Percentiles rank a stretch among this genome's conserved stretches.
Conservation (phyloP, 1,140 invertebrate genomes). For the Drosophila biarmipes region DNA sequence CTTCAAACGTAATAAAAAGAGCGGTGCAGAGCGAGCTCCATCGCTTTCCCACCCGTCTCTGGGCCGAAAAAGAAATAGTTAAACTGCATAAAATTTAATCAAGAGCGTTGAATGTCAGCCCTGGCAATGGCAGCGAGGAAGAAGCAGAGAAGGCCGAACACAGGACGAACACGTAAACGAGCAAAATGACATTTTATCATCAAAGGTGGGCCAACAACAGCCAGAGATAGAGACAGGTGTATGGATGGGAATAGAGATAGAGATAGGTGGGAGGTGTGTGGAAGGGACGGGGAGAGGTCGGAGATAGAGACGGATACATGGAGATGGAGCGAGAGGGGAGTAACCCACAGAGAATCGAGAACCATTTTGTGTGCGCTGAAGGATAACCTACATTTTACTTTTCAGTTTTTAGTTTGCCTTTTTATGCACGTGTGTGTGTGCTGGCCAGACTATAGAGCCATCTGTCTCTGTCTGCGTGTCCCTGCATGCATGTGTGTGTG, state of each 20-base stretch:
- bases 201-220: conserved; percentile 66
- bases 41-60: not conserved
- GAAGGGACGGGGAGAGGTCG: conserved; percentile 17
- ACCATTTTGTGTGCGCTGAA: conserved; percentile 78
- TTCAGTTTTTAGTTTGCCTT: conserved; percentile 78
- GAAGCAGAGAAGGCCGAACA: conserved; percentile 39
- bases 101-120: conserved; percentile 81
- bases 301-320: not conserved
- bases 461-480: conserved; percentile 37
- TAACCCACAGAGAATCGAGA: conserved; percentile 52
- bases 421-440: conserved; percentile 60
- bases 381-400: conserved; percentile 82
- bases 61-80: conserved; percentile 64
- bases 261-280: not conserved
- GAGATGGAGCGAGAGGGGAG: conserved; percentile 1
- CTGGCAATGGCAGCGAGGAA: conserved; percentile 59
- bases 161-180: conserved; percentile 73
- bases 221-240: conserved; percentile 36
- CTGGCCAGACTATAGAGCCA: conserved; percentile 47
- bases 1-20: conserved; percentile 73
- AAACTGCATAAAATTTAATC: conserved; percentile 83
- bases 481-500: conserved; percentile 38
- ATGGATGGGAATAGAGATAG: conserved; percentile 23
- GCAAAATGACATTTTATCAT: conserved; percentile 83
- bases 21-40: conserved; percentile 22